Percentiles rank a stretch among this genome's conserved stretches.
These are phyloP conservation scores for Brachyhypopomus gauderio DNA, from an alignment of 2,113 vertebrate species.

Conservation along the genomic window DNA sequence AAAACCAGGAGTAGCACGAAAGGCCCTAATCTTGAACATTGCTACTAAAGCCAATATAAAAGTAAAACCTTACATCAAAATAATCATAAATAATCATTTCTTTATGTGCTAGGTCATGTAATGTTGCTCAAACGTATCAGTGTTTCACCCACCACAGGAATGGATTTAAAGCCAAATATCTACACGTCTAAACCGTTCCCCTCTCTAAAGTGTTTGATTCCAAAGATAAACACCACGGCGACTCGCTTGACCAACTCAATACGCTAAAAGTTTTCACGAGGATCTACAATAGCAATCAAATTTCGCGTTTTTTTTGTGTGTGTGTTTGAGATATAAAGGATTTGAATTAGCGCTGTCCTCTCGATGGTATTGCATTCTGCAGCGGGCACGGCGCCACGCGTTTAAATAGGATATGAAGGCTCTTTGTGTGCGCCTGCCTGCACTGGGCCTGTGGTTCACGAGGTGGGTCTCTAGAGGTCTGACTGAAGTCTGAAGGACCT, in stretches of 20 bases:
- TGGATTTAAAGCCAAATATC: too few species aligned
- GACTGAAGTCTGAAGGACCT: constrained; percentile 33
- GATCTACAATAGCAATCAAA: background rate
- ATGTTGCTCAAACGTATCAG: too few species aligned
- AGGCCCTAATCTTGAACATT: too few species aligned
- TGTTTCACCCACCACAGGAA: too few species aligned
- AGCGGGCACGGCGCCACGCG: constrained; percentile 27
- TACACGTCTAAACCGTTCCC: too few species aligned
- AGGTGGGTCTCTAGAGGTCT: constrained; percentile 38
- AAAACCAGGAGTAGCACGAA: too few species aligned
- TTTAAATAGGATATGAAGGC: constrained; percentile 15
- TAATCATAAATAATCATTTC: too few species aligned
- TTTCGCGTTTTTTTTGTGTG: background rate
- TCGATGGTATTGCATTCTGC: background rate
- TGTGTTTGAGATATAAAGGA: background rate
- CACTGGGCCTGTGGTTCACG: constrained; percentile 7
- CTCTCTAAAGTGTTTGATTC: too few species aligned
- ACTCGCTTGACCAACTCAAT: background rate
- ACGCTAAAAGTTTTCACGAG: background rate
- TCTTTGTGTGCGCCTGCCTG: constrained; percentile 30
- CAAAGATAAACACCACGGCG: too few species aligned
- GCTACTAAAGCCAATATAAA: too few species aligned
- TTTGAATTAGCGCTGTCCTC: background rate
- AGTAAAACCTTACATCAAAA: too few species aligned
- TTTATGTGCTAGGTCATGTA: too few species aligned